Percentiles rank a stretch among this genome's conserved stretches.
Evolutionary conservation across 1,140 invertebrate species (phyloP).

Genomic region (Ridgeia piscesae): DNA sequence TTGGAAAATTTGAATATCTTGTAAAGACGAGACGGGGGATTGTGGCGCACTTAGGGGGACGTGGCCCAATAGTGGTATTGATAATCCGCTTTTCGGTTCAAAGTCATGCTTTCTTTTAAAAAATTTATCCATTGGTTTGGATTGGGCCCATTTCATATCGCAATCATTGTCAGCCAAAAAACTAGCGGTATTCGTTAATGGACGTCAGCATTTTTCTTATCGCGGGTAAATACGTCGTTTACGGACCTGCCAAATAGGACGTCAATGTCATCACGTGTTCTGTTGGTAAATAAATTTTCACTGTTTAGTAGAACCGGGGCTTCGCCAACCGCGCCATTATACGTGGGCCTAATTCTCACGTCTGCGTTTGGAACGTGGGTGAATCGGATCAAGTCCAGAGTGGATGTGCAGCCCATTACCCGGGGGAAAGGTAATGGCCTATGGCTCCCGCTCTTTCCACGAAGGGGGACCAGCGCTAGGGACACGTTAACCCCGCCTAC

Average conservation of each 20-base stretch:
- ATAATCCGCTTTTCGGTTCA: neutral
- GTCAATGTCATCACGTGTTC: neutral
- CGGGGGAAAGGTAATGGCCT: constrained; percentile 54
- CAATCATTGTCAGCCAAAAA: neutral
- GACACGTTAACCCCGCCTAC: constrained; percentile 40
- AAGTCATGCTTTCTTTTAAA: neutral
- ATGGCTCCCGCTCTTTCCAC: constrained; percentile 52
- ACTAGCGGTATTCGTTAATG: neutral
- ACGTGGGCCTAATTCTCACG: constrained; percentile 3
- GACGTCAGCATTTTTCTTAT: neutral
- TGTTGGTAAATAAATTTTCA: neutral
- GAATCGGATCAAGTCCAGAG: constrained; percentile 14
- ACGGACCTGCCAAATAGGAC: constrained; percentile 3
- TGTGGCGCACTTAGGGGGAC: constrained; percentile 2
- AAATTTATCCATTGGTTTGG: neutral
- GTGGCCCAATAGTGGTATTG: neutral
- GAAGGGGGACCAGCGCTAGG: constrained; percentile 44
- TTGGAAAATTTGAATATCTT: constrained; percentile 1
- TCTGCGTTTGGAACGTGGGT: neutral
- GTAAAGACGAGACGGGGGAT: neutral
- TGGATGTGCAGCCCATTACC: constrained; percentile 42
- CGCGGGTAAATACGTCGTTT: constrained; percentile 3
- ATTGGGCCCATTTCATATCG: neutral
- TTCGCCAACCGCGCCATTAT: neutral
- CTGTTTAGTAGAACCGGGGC: neutral